phyloP scores from a whole-genome alignment of 2,888 invertebrate genomes.

The Volucella bombylans region DNA sequence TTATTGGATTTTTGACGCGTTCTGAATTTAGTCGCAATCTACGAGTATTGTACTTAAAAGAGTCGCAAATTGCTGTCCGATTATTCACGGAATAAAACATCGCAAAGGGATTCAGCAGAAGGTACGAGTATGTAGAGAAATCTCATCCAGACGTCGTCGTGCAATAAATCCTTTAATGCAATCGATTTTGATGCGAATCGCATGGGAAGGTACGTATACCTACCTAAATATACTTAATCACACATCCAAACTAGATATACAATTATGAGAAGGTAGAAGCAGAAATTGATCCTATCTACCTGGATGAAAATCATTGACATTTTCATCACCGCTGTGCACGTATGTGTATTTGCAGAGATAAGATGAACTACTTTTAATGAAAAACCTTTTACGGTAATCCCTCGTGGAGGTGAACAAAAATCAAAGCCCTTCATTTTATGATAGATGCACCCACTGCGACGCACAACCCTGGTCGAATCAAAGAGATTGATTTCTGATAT shows the following conservation, averaged over 20 bases:
- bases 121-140: constrained; percentile 18
- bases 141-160: not conserved
- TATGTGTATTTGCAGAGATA: no score
- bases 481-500: constrained; percentile 43
- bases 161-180: constrained; percentile 26
- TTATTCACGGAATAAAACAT: no score
- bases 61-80: not conserved
- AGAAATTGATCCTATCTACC: no score
- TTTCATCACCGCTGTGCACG: no score
- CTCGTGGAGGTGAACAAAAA: constrained; percentile 29
- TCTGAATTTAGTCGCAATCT: constrained; percentile 18
- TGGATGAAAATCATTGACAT: no score
- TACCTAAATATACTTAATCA: not conserved
- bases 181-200: constrained; percentile 26
- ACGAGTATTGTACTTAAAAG: no score
- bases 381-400: no score
- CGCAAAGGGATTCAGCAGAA: not conserved
- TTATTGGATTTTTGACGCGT: constrained; percentile 31
- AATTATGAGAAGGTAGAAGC: no score
- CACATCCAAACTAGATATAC: no score
- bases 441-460: constrained; percentile 35
- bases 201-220: constrained; percentile 8
- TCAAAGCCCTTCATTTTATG: constrained; percentile 35
- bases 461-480: constrained; percentile 28
- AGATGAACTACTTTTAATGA: no score